Evolutionary conservation across 1,140 invertebrate genomes (phyloP).

Genomic region (Agraylea sexmaculata): DNA sequence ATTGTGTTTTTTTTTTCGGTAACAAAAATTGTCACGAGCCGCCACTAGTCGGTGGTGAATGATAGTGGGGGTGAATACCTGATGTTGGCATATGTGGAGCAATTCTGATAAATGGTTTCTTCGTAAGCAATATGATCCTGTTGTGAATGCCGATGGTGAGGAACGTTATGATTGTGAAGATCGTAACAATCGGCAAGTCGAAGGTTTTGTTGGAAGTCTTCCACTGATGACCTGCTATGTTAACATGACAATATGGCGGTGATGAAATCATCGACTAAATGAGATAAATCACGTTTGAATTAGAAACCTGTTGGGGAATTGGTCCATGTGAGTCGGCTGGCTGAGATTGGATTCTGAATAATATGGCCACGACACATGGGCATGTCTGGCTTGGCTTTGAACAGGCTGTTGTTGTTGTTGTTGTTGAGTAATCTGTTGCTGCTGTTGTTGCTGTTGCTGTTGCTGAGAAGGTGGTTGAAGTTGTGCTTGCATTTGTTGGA

Average conservation of each 20-base stretch:
- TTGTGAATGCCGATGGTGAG: constrained; percentile 12
- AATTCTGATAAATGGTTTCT: constrained; percentile 41
- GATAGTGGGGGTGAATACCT: constrained; percentile 24
- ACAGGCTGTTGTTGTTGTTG: constrained; percentile 19
- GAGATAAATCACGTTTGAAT: too few species aligned
- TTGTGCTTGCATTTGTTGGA: constrained; percentile 68
- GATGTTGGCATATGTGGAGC: constrained; percentile 37
- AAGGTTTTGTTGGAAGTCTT: constrained; percentile 18
- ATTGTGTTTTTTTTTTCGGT: not conserved
- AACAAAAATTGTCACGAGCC: too few species aligned
- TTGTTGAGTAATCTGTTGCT: too few species aligned
- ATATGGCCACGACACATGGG: constrained; percentile 48
- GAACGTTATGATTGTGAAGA: constrained; percentile 14
- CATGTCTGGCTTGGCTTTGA: constrained; percentile 31
- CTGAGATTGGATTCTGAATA: constrained; percentile 47
- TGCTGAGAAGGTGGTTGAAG: constrained; percentile 42
- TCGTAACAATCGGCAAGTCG: constrained; percentile 16
- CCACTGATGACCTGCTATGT: constrained; percentile 7
- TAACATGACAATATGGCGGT: too few species aligned
- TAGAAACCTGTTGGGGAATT: too few species aligned
- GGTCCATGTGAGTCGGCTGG: constrained; percentile 30
- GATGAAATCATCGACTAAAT: too few species aligned
- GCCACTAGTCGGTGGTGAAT: not conserved
- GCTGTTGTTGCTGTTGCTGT: constrained; percentile 31
- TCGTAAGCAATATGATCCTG: too few species aligned